These are phyloP conservation scores for Octopus sinensis DNA, from an alignment of 1,140 invertebrate genomes.

Conservation along the genomic window DNA sequence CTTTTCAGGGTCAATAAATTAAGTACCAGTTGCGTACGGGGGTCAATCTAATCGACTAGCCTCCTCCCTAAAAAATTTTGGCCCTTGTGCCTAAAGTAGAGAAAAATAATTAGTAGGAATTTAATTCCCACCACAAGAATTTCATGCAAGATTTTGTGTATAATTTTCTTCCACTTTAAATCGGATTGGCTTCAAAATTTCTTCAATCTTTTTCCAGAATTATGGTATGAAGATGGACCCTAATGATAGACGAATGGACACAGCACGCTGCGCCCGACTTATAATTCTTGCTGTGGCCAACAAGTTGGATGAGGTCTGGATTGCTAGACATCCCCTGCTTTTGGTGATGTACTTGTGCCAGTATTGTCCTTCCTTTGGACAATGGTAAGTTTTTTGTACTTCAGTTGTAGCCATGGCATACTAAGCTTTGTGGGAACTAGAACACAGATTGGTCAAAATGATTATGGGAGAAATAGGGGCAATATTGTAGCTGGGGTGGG, in stretches of 20 bases:
- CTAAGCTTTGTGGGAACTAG: slow-evolving; percentile 19
- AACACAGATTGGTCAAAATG: slow-evolving; percentile 20
- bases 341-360: slow-evolving; percentile 65
- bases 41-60: no score
- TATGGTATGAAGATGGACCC: slow-evolving; percentile 31
- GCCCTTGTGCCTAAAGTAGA: no score
- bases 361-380: slow-evolving; percentile 64
- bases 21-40: no score
- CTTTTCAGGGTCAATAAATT: no score
- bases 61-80: no score
- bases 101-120: not conserved
- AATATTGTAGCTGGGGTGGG: not conserved
- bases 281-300: slow-evolving; percentile 75
- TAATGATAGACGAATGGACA: slow-evolving; percentile 63
- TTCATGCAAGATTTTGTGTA: slow-evolving; percentile 15
- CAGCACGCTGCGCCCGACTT: slow-evolving; percentile 71
- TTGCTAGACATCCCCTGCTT: slow-evolving; percentile 66
- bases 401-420: slow-evolving; percentile 18
- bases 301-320: slow-evolving; percentile 74
- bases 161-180: no score
- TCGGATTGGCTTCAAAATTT: no score
- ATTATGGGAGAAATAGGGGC: slow-evolving; percentile 16
- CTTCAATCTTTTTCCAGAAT: slow-evolving; percentile 23
- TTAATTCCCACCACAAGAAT: slow-evolving; percentile 15
- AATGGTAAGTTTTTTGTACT: slow-evolving; percentile 32